Percentiles rank a stretch among this genome's conserved stretches.
Conservation (phyloP, 1,140 invertebrate species). For the Apis dorsata region DNA sequence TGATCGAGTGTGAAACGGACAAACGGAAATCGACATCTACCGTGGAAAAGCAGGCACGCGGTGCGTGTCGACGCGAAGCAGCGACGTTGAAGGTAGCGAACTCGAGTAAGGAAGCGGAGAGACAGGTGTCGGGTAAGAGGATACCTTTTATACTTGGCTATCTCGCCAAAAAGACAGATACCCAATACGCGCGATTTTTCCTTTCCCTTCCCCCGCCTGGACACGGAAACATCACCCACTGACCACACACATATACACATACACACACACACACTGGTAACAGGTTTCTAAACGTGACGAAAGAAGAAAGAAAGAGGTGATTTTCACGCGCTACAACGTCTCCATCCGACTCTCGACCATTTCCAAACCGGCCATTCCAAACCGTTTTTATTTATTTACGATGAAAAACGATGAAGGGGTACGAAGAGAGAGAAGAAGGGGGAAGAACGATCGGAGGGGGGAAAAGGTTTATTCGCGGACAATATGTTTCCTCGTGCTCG, state of each 20-base stretch:
- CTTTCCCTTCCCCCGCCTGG: not conserved
- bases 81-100: not conserved
- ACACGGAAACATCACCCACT: not conserved
- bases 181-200: constrained; percentile 5
- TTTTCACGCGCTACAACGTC: not conserved
- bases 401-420: constrained; percentile 1
- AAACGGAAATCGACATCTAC: not conserved
- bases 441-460: constrained; percentile 22
- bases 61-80: not conserved
- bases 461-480: constrained; percentile 73
- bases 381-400: not conserved
- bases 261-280: too few relatives aligned
- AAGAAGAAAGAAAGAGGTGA: not conserved
- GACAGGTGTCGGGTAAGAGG: not conserved
- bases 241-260: not conserved
- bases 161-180: constrained; percentile 1
- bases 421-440: not conserved
- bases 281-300: not conserved
- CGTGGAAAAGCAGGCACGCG: too few relatives aligned
- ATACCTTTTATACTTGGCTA: not conserved
- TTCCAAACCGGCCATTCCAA: not conserved
- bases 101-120: not conserved
- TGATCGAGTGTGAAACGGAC: not conserved
- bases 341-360: not conserved
- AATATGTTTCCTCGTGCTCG: constrained; percentile 79